Evolutionary conservation across 64 coral and sea anemone species (phyloP).

Genomic region (Stichodactyla mertensii): DNA sequence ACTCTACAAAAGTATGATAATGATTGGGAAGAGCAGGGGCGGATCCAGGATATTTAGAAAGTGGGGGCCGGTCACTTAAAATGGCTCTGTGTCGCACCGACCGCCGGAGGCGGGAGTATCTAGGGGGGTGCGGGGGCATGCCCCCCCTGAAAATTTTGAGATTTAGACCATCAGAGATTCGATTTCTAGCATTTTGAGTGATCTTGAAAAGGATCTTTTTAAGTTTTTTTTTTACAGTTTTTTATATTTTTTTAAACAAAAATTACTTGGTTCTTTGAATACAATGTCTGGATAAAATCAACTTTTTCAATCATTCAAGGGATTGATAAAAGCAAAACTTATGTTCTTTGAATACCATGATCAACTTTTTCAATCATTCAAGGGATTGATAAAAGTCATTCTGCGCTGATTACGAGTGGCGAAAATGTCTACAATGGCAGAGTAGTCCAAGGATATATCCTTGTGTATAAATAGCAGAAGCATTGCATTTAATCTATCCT

Average conservation of each 20-base stretch:
- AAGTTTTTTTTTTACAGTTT: background rate
- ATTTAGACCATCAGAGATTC: too few relatives aligned
- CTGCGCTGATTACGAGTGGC: conserved; percentile 19
- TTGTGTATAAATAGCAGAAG: conserved; percentile 51
- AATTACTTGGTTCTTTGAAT: too few relatives aligned
- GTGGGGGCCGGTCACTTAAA: background rate
- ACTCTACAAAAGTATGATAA: too few relatives aligned
- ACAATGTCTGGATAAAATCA: background rate
- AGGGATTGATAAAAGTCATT: conserved; percentile 29
- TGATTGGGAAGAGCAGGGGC: too few relatives aligned
- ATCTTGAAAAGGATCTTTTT: too few relatives aligned
- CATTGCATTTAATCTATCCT: conserved; percentile 41
- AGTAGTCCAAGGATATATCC: conserved; percentile 32
- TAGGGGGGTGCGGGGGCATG: too few relatives aligned
- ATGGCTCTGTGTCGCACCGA: background rate
- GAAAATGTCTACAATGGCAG: conserved; percentile 23
- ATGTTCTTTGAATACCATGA: background rate
- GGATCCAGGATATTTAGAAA: too few relatives aligned
- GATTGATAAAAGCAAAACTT: background rate
- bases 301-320: conserved; percentile 2
- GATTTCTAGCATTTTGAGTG: too few relatives aligned
- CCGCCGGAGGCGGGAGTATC: background rate
- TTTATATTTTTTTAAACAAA: too few relatives aligned
- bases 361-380: conserved; percentile 1
- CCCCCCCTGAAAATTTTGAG: too few relatives aligned